These are phyloP conservation scores for Lithosia quadra DNA, from an alignment of 2,888 invertebrate species.

Conservation along the genomic window DNA sequence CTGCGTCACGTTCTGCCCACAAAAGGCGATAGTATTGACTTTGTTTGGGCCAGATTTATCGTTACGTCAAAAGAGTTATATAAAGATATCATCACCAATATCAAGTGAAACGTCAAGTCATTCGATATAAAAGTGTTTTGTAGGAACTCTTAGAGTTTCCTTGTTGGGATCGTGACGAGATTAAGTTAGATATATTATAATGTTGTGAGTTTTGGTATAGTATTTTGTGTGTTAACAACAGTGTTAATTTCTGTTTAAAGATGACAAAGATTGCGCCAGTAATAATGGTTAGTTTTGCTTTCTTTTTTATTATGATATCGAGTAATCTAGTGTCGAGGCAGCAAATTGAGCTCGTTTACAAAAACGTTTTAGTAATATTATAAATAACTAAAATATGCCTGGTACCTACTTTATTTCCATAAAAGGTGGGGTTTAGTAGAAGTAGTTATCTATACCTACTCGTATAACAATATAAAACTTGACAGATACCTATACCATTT, in stretches of 20 bases:
- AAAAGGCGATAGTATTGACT: slow-evolving; percentile 52
- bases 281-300: slow-evolving; percentile 37
- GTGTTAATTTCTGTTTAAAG: slow-evolving; percentile 66
- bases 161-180: slow-evolving; percentile 80
- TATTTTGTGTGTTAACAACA: slow-evolving; percentile 62
- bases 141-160: slow-evolving; percentile 63
- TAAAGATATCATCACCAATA: slow-evolving; percentile 63
- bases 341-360: not conserved
- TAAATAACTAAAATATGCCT: too few relatives aligned
- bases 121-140: slow-evolving; percentile 68
- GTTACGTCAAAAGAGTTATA: slow-evolving; percentile 50
- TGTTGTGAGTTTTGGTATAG: slow-evolving; percentile 49
- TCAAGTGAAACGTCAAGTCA: slow-evolving; percentile 65
- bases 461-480: not conserved
- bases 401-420: too few relatives aligned
- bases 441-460: too few relatives aligned
- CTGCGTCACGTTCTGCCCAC: slow-evolving; percentile 65
- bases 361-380: not conserved
- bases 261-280: slow-evolving; percentile 53
- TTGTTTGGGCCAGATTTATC: slow-evolving; percentile 49
- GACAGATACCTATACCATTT: not conserved
- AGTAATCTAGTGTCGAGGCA: not conserved
- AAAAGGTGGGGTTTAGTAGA: not conserved
- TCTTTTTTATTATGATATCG: slow-evolving; percentile 2
- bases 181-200: slow-evolving; percentile 69